Base-by-base conservation (phyloP, 1,140 invertebrate species). In the Drosophila tsacasi region DNA sequence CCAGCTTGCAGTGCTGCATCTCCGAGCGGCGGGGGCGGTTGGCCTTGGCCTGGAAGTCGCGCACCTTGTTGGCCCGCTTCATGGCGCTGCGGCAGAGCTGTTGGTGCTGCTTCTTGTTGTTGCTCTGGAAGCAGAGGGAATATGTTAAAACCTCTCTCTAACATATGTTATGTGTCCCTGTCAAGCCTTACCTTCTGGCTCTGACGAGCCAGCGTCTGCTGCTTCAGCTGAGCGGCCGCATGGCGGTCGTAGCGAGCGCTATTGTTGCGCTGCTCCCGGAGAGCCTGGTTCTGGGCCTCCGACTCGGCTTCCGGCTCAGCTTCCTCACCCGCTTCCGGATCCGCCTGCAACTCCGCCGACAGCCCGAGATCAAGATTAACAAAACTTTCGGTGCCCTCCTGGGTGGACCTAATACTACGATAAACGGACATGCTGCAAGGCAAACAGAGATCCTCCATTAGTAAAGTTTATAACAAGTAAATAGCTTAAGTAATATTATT, bases 361-460 rank as follows among this genome's bases (percentile, higher is more conserved):
- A 73, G 77, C 52, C 82, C 85, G 85, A 92, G 85, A 87, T 92
- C 91, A 84, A 92, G 83, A 85, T 92, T 92, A 67, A 83, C 83
- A 79, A 91, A 92, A 75, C 91, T 91, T 83, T 92, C 91, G 68
- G 75, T 73, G 61, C 78, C 85, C 76, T 85, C 79, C 82, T 86
- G 77, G 76, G 81, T 80, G 61, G 79, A 76, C 76, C 84, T 82
- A 92, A 93, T 92, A 91, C 91, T 93, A 86, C 94, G 94, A 92
- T 97, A 97, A 5, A 97, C 96, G 73, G 96, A 97, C 96, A 97
- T 97, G 92, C 96, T 97, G n/a, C 39, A 90, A 83, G 9, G 55
- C 2, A 40, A 42, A 17, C n/a, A 60, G 6, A n/a, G 39, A 61
- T 47, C 7, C 10, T 2, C 1, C 7, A 37, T 42, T 44, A 35